These are phyloP conservation scores for Recurvirostra avosetta DNA, from an alignment of 2,113 vertebrate species.

Conservation along the genomic window DNA sequence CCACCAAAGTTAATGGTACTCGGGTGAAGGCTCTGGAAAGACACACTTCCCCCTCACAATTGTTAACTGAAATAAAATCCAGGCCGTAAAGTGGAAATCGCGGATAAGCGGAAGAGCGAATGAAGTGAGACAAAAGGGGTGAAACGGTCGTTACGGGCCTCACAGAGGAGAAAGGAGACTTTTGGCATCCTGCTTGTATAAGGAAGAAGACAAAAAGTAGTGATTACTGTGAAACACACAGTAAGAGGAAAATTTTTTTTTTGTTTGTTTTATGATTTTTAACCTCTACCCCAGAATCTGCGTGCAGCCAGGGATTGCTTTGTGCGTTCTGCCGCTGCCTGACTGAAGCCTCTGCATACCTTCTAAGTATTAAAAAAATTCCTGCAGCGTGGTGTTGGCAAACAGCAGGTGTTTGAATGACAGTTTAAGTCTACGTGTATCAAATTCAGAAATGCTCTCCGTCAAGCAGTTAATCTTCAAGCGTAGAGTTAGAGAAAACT, in stretches of 20 bases:
- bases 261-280: neutral
- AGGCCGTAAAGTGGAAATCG: neutral
- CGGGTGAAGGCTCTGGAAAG: neutral
- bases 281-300: neutral
- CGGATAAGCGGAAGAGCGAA: neutral
- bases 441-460: neutral
- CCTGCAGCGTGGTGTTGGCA: neutral
- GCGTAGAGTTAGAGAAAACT: neutral
- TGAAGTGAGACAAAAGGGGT: neutral
- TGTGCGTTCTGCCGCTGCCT: neutral
- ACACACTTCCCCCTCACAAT: rapidly evolving
- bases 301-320: neutral
- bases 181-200: rapidly evolving
- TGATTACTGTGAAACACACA: neutral
- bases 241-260: neutral
- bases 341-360: neutral
- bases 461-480: neutral
- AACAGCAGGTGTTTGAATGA: neutral
- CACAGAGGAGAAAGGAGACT: rapidly evolving
- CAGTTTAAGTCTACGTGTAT: neutral
- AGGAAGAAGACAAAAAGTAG: neutral
- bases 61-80: neutral
- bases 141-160: rapidly evolving
- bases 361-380: neutral
- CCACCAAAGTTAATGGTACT: neutral